phyloP scores from a whole-genome alignment of 2,888 invertebrate species.

The Hirudinaria manillensis region DNA sequence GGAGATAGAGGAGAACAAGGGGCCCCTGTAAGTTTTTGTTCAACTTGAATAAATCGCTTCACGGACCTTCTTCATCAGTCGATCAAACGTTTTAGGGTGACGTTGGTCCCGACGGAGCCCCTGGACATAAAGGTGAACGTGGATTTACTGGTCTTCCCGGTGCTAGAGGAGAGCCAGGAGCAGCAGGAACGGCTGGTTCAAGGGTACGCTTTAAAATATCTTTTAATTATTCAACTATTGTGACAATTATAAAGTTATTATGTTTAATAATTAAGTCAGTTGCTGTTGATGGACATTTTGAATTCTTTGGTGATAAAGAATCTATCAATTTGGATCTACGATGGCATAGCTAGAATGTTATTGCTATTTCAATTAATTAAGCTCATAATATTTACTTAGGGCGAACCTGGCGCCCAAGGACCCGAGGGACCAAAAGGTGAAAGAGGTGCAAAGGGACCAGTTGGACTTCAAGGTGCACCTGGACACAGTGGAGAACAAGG shows the following conservation, averaged over 20 bases:
- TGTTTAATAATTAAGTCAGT: neutral
- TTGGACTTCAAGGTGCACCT: constrained; percentile 10
- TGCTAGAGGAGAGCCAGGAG: constrained; percentile 26
- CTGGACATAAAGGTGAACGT: constrained; percentile 27
- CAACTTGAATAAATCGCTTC: neutral
- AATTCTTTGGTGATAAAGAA: neutral
- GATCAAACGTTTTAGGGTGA: constrained; percentile 5
- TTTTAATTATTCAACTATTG: no score
- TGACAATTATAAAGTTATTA: neutral
- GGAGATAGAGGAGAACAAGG: constrained; percentile 33
- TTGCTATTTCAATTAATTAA: no score
- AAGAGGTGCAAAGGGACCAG: constrained; percentile 22
- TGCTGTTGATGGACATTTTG: no score
- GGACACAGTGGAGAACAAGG: constrained; percentile 21
- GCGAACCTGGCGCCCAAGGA: constrained; percentile 22
- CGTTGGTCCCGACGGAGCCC: constrained; percentile 12
- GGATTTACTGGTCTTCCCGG: constrained; percentile 29
- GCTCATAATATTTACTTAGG: neutral
- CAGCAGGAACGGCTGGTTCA: constrained; percentile 20
- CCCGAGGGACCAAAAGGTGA: constrained; percentile 29
- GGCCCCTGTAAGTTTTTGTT: constrained; percentile 17
- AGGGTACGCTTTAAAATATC: constrained; percentile 12
- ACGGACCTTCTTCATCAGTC: neutral
- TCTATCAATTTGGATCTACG: neutral
- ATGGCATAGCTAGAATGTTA: no score